A percentile compares a stretch with the other conserved stretches of the same genome.
phyloP scores from a whole-genome alignment of 2,888 invertebrate species.

The Eretmocerus hayati region DNA sequence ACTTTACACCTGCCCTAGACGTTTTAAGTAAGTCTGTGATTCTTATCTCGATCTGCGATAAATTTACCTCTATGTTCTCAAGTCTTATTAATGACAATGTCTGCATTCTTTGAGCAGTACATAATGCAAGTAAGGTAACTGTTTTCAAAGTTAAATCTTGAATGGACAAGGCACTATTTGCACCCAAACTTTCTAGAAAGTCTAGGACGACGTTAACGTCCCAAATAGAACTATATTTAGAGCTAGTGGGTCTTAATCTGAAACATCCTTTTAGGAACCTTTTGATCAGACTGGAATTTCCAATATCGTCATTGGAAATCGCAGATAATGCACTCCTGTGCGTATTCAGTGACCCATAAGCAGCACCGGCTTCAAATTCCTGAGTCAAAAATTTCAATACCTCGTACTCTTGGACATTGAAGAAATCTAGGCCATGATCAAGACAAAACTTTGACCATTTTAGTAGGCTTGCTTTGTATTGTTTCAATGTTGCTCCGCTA shows the following conservation, averaged over 20 bases:
- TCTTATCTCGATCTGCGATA: not conserved
- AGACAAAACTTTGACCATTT: not conserved
- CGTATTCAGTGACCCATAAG: slow-evolving; percentile 7
- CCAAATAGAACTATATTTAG: slow-evolving; percentile 26
- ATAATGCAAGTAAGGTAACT: not conserved
- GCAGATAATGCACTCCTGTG: slow-evolving; percentile 10
- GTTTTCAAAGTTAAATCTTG: not conserved
- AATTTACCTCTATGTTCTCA: not conserved
- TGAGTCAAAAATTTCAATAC: not conserved
- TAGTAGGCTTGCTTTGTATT: not conserved
- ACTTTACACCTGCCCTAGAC: not conserved
- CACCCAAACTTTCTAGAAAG: not conserved
- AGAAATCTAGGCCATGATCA: too few species aligned
- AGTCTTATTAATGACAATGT: not conserved
- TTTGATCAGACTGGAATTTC: not conserved
- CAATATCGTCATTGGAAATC: slow-evolving; percentile 4
- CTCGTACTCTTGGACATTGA: not conserved
- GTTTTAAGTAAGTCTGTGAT: not conserved
- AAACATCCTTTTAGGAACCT: slow-evolving; percentile 17
- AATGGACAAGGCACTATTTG: not conserved
- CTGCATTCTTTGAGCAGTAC: not conserved
- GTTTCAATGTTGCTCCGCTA: not conserved
- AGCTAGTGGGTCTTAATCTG: slow-evolving; percentile 18
- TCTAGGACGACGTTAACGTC: slow-evolving; percentile 19
- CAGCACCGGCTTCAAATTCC: not conserved